Evolutionary conservation across 2,888 invertebrate species (phyloP).

Genomic region (Agelastica alni): DNA sequence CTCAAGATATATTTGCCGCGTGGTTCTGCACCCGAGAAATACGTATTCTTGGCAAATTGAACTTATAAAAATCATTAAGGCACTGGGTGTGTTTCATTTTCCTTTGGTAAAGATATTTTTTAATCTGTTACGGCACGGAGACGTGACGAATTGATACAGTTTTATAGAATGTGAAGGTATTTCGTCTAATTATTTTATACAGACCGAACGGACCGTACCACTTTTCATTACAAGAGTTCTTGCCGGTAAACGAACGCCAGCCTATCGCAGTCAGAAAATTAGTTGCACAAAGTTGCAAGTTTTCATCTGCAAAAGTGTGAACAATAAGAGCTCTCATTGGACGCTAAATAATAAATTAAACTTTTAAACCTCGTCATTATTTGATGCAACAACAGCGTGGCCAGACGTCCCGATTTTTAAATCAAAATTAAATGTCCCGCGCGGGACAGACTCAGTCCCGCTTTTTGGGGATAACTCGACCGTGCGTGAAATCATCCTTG

Average conservation of each 20-base stretch:
- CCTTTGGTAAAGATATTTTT: conserved; percentile 3
- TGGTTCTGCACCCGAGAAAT: neutral
- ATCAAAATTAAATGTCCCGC: too few species aligned
- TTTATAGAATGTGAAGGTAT: conserved; percentile 17
- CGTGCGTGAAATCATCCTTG: too few species aligned
- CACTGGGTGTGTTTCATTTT: conserved; percentile 4
- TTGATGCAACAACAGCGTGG: too few species aligned
- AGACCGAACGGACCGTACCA: conserved; percentile 12
- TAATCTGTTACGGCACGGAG: conserved; percentile 9
- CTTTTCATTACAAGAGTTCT: conserved; percentile 14
- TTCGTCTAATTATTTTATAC: conserved; percentile 18
- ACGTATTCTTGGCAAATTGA: neutral
- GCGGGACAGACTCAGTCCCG: too few species aligned
- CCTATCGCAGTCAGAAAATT: neutral
- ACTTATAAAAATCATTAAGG: neutral
- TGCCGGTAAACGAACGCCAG: conserved; percentile 3
- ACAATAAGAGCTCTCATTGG: too few species aligned
- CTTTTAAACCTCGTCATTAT: too few species aligned
- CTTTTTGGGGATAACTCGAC: too few species aligned
- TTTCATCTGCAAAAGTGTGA: neutral
- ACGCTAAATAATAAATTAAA: too few species aligned
- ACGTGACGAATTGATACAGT: conserved; percentile 21
- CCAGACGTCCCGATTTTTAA: too few species aligned
- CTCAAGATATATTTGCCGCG: neutral
- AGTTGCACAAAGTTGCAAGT: neutral